Percentiles rank a stretch among this genome's conserved stretches.
These are phyloP conservation scores for Rutilus rutilus DNA, from an alignment of 2,113 vertebrate species.

Conservation along the genomic window DNA sequence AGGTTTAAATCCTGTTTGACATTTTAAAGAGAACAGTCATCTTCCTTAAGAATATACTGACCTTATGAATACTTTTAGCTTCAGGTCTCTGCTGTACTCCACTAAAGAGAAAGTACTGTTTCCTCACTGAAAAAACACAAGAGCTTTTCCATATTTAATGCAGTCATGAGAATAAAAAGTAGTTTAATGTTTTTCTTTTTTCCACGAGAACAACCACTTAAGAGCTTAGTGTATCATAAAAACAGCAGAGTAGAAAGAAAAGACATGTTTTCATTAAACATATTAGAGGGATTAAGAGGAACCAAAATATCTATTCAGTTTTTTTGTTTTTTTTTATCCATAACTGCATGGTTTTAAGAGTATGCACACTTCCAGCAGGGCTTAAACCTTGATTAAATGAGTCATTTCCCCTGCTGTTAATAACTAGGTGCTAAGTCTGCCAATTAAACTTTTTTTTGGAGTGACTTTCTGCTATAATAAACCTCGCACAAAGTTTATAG, in stretches of 20 bases:
- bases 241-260: constrained; percentile 23
- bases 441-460: constrained; percentile 38
- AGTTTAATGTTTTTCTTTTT: constrained; percentile 1
- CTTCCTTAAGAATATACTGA: background rate
- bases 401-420: constrained; percentile 33
- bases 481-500: constrained; percentile 46
- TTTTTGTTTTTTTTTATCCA: background rate
- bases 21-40: background rate
- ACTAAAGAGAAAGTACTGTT: constrained; percentile 21
- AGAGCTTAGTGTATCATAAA: constrained; percentile 10
- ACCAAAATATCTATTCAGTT: constrained; percentile 33
- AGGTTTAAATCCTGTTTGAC: background rate
- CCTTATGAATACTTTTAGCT: constrained; percentile 1
- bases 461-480: constrained; percentile 51
- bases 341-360: constrained; percentile 5
- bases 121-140: background rate
- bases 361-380: constrained; percentile 4
- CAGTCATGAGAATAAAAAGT: constrained; percentile 19
- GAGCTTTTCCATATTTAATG: constrained; percentile 34
- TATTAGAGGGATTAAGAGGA: constrained; percentile 40
- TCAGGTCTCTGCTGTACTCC: background rate
- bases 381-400: constrained; percentile 44
- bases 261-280: constrained; percentile 29
- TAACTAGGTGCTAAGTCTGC: constrained; percentile 41
- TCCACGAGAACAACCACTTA: background rate